Conservation (phyloP, 2,888 invertebrate genomes). For the Pollenia angustigena region DNA sequence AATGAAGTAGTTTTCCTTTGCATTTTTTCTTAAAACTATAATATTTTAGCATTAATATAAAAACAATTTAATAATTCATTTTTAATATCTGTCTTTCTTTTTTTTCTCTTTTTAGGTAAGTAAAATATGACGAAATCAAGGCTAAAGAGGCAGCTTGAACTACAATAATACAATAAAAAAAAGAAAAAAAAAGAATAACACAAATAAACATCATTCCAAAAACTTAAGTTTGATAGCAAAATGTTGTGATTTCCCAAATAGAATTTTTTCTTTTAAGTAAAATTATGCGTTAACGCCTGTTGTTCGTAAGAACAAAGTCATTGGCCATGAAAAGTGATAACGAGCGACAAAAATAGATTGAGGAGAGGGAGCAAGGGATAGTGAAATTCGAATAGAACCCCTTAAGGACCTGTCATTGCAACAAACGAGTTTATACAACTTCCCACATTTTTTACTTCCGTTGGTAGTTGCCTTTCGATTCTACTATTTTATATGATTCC, state of each 20-base stretch:
- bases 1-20: conserved; percentile 11
- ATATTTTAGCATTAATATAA: background rate
- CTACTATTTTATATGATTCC: background rate
- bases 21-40: background rate
- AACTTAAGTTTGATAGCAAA: background rate
- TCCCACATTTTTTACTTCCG: background rate
- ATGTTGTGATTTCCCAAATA: background rate
- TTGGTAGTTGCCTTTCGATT: background rate
- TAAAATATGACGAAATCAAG: background rate
- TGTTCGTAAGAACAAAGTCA: conserved; percentile 23
- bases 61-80: conserved; percentile 33
- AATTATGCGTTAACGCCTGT: conserved; percentile 37
- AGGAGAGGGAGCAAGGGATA: too few relatives aligned
- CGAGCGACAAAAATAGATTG: background rate
- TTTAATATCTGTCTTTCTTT: conserved; percentile 7
- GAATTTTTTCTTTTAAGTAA: conserved; percentile 10
- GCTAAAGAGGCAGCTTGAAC: background rate
- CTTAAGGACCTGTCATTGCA: conserved; percentile 34
- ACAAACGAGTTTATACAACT: conserved; percentile 23
- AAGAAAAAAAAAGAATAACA: background rate
- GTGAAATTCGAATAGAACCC: background rate
- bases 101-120: conserved; percentile 66
- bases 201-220: conserved; percentile 9
- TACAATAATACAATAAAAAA: background rate
- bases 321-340: conserved; percentile 19